Conservation (phyloP, 2,888 invertebrate genomes). For the Drosophila nr. perissopoda region DNA sequence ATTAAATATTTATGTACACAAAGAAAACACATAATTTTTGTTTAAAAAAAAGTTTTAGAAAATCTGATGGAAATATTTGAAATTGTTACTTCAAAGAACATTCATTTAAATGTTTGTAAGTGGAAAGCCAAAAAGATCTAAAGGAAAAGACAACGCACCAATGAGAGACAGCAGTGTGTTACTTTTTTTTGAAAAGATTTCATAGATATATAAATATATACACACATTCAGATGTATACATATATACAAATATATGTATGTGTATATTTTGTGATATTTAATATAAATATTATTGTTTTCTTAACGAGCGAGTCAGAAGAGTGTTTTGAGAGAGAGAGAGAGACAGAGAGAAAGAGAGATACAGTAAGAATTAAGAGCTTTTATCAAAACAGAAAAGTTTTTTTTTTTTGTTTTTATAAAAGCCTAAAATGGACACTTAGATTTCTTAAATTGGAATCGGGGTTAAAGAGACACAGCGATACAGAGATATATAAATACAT, state of each 20-base stretch:
- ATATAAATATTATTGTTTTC: slow-evolving; percentile 9
- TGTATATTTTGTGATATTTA: slow-evolving; percentile 9
- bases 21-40: not conserved
- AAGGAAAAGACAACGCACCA: slow-evolving; percentile 80
- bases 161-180: slow-evolving; percentile 72
- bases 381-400: slow-evolving; percentile 27
- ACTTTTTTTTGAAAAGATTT: slow-evolving; percentile 48
- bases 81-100: slow-evolving; percentile 31
- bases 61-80: slow-evolving; percentile 15
- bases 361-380: slow-evolving; percentile 21
- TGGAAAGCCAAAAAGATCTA: slow-evolving; percentile 42
- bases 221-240: not conserved
- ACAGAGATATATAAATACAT: slow-evolving; percentile 14
- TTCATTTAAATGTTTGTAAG: slow-evolving; percentile 34
- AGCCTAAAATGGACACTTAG: slow-evolving; percentile 29
- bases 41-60: slow-evolving; percentile 1
- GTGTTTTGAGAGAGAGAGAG: slow-evolving; percentile 24
- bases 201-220: not conserved
- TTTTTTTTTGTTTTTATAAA: slow-evolving; percentile 16
- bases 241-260: not conserved
- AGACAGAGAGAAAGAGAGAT: slow-evolving; percentile 25
- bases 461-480: slow-evolving; percentile 30
- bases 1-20: not conserved
- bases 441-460: slow-evolving; percentile 28
- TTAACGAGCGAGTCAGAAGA: slow-evolving; percentile 72